Percentiles rank a stretch among this genome's conserved stretches.
Evolutionary conservation across 2,113 vertebrate species (phyloP).

Genomic region (Pachyramphus minor): DNA sequence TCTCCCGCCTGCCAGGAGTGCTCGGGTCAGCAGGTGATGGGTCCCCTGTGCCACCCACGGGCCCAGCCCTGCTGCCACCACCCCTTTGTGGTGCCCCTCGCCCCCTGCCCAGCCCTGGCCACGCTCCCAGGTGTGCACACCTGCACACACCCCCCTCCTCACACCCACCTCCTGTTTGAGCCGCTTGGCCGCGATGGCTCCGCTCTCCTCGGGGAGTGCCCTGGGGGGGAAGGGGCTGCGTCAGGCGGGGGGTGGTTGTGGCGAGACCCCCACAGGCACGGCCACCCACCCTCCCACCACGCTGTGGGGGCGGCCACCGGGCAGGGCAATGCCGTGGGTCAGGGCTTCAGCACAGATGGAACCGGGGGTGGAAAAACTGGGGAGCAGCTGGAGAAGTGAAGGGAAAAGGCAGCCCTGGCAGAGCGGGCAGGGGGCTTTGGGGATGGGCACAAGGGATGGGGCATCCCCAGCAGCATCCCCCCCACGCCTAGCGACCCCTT

Average conservation of each 20-base stretch:
- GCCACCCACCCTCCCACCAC: not conserved
- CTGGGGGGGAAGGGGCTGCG: slow-evolving; percentile 55
- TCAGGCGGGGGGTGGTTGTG: not conserved
- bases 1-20: slow-evolving; percentile 61
- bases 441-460: not conserved
- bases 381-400: not conserved
- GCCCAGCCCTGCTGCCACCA: fast-evolving
- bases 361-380: not conserved
- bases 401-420: not conserved
- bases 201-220: slow-evolving; percentile 74
- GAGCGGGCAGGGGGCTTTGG: fast-evolving
- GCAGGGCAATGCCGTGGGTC: not conserved
- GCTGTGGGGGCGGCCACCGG: not conserved
- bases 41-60: not conserved
- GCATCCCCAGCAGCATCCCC: not conserved
- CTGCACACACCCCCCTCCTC: not conserved
- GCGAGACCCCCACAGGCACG: not conserved
- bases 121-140: not conserved
- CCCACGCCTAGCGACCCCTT: not conserved
- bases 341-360: not conserved
- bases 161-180: slow-evolving; percentile 85
- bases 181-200: slow-evolving; percentile 76
- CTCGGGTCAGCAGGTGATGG: fast-evolving
- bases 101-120: not conserved
- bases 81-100: not conserved